Conservation (phyloP, 2,888 invertebrate genomes). For the Athalia circularis region DNA sequence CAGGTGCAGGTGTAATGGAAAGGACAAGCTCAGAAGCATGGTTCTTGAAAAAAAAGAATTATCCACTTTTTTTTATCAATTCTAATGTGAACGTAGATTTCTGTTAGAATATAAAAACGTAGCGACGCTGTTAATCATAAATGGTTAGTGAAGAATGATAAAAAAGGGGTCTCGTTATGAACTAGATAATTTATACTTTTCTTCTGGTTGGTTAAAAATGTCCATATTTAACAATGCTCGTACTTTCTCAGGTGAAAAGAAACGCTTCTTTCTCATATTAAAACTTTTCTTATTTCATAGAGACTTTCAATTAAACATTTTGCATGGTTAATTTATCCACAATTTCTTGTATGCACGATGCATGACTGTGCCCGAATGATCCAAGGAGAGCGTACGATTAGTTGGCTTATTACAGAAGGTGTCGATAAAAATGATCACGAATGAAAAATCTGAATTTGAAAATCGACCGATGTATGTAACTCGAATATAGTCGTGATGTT, state of each 20-base stretch:
- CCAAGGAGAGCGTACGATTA: background rate
- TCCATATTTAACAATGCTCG: background rate
- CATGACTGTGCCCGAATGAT: background rate
- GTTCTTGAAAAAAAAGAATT: no score
- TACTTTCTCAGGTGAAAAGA: constrained; percentile 34
- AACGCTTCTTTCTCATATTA: constrained; percentile 9
- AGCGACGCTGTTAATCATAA: no score
- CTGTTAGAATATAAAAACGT: background rate
- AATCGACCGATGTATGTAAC: constrained; percentile 19
- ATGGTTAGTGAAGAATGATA: no score
- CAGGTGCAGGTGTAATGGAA: no score
- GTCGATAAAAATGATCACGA: no score
- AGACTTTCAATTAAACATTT: constrained; percentile 3
- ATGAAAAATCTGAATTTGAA: background rate
- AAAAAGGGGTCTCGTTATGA: background rate
- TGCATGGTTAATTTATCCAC: background rate
- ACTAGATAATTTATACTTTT: background rate
- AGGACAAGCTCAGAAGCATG: no score
- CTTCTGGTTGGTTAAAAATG: background rate
- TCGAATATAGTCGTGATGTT: constrained; percentile 41
- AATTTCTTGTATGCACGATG: background rate
- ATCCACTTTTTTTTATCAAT: no score
- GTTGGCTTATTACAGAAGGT: background rate
- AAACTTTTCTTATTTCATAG: constrained; percentile 4
- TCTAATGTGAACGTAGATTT: no score